These are phyloP conservation scores for Archocentrus centrarchus DNA, from an alignment of 2,113 vertebrate species.

Conservation along the genomic window DNA sequence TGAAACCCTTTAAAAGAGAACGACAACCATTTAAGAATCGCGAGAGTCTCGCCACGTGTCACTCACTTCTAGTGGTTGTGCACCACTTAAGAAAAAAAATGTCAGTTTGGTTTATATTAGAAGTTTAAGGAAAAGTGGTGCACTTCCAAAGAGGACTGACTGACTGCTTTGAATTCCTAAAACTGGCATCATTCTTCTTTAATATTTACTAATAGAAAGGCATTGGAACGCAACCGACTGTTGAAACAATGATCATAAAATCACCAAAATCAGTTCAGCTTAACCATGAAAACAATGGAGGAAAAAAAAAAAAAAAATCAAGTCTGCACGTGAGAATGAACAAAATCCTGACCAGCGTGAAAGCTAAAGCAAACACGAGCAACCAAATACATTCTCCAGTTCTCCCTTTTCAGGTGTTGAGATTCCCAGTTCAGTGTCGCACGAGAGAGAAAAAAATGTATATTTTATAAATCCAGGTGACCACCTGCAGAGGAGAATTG, in stretches of 20 bases:
- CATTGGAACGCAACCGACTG: conserved; percentile 33
- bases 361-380: neutral
- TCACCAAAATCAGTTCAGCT: conserved; percentile 18
- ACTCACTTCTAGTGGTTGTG: neutral
- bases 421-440: neutral
- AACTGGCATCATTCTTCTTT: conserved; percentile 22
- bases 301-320: neutral
- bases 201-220: conserved; percentile 56
- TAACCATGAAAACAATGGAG: neutral
- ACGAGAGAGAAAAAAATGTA: neutral
- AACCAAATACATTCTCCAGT: conserved; percentile 14
- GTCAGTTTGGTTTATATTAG: neutral
- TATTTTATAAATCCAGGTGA: neutral
- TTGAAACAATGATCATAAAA: conserved; percentile 62
- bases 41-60: neutral
- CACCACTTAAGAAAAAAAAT: neutral
- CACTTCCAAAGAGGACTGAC: neutral
- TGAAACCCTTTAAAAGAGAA: conserved; percentile 56
- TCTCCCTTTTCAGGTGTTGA: conserved; percentile 5
- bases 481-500: neutral
- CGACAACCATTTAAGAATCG: neutral
- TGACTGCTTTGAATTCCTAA: neutral
- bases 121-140: neutral
- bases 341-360: neutral
- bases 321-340: conserved; percentile 36